These are phyloP conservation scores for Lysandra coridon DNA, from an alignment of 2,888 invertebrate genomes.

Conservation along the genomic window DNA sequence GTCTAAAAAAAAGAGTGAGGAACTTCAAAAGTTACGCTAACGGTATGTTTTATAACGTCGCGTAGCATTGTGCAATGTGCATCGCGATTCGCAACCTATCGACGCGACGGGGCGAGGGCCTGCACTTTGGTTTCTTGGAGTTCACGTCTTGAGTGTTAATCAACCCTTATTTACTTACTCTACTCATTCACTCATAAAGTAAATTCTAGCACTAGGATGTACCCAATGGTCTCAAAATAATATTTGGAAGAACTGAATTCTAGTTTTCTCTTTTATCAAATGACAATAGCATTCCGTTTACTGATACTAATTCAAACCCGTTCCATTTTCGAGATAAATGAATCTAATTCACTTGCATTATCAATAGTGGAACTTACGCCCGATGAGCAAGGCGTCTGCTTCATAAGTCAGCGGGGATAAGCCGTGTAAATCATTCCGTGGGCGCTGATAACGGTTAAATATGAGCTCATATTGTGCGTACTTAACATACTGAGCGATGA, in stretches of 20 bases:
- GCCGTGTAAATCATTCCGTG: constrained; percentile 72
- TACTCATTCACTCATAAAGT: too few relatives aligned
- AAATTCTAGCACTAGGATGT: too few relatives aligned
- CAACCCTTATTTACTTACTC: too few relatives aligned
- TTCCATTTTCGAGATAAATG: not conserved
- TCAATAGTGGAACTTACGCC: constrained; percentile 20
- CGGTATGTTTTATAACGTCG: too few relatives aligned
- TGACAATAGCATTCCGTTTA: not conserved
- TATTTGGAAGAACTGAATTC: not conserved
- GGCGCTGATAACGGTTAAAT: constrained; percentile 76
- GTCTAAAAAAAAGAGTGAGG: too few relatives aligned
- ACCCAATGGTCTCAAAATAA: too few relatives aligned
- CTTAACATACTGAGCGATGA: constrained; percentile 31
- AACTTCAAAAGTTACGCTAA: too few relatives aligned
- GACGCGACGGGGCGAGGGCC: too few relatives aligned
- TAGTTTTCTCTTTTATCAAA: not conserved
- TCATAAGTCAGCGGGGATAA: constrained; percentile 69
- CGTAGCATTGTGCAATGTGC: too few relatives aligned
- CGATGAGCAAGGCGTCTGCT: constrained; percentile 37
- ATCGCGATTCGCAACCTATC: too few relatives aligned
- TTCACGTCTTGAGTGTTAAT: too few relatives aligned
- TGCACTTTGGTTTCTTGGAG: too few relatives aligned
- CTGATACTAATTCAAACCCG: not conserved
- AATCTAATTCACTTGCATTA: constrained; percentile 26
- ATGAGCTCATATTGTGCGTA: constrained; percentile 72